phyloP scores from a whole-genome alignment of 2,888 invertebrate genomes.

The Rhagonycha lutea region DNA sequence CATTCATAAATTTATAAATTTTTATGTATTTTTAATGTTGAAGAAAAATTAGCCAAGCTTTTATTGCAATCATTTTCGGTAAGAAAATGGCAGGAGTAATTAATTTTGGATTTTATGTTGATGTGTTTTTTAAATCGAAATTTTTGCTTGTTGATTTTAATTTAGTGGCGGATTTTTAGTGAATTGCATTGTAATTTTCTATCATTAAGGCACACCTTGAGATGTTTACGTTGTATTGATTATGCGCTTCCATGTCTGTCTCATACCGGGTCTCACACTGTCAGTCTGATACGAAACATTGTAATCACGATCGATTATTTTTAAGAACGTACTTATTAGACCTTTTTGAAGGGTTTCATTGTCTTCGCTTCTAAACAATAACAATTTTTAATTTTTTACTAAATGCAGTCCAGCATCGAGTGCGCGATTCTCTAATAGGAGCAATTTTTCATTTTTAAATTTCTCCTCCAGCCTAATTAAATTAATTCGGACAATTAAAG shows the following conservation, averaged over 20 bases:
- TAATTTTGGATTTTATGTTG: neutral
- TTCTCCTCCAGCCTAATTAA: neutral
- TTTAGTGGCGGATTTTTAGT: neutral
- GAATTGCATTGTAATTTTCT: slow-evolving; percentile 13
- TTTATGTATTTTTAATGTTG: slow-evolving; percentile 10
- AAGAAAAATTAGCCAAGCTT: slow-evolving; percentile 2
- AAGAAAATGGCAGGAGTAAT: neutral
- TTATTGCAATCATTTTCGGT: slow-evolving; percentile 7
- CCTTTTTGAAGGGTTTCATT: neutral
- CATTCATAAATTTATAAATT: slow-evolving; percentile 31
- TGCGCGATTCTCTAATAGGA: neutral
- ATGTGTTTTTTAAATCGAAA: neutral
- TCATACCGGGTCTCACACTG: slow-evolving; percentile 24
- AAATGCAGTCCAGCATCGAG: neutral
- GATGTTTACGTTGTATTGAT: slow-evolving; percentile 4
- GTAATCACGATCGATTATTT: slow-evolving; percentile 15
- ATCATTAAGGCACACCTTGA: slow-evolving; percentile 20
- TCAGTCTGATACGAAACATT: slow-evolving; percentile 16
- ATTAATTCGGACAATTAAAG: neutral
- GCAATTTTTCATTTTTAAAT: neutral
- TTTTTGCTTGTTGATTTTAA: neutral
- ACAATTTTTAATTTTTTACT: neutral
- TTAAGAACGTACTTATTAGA: neutral
- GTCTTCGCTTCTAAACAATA: neutral
- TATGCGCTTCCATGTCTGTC: slow-evolving; percentile 5